Conservation (phyloP, 2,888 invertebrate species). For the Acanthosepion lycidas region DNA sequence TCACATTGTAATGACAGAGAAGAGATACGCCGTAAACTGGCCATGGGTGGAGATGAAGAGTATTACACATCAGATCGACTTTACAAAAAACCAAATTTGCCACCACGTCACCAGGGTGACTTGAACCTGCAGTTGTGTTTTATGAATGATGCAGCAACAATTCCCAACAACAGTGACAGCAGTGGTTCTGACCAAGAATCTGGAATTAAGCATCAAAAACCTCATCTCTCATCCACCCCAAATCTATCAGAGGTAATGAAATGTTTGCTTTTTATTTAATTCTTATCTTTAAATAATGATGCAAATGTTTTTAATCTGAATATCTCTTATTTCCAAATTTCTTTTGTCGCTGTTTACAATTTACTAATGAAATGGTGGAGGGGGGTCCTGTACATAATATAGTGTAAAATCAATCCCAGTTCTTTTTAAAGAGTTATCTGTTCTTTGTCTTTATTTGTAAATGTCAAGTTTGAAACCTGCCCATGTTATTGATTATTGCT, state of each 20-base stretch:
- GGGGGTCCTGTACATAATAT: too few relatives aligned
- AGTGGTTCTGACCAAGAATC: slow-evolving; percentile 61
- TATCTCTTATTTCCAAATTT: too few relatives aligned
- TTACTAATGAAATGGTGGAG: too few relatives aligned
- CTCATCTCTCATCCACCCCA: not conserved
- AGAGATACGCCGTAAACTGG: slow-evolving; percentile 89
- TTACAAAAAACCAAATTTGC: slow-evolving; percentile 89
- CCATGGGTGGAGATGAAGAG: slow-evolving; percentile 75
- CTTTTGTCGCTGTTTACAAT: too few relatives aligned
- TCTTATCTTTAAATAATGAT: not conserved
- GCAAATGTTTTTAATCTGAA: too few relatives aligned
- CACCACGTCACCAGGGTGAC: slow-evolving; percentile 83
- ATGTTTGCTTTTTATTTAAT: not conserved
- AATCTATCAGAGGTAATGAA: slow-evolving; percentile 23
- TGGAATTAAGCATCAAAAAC: slow-evolving; percentile 76
- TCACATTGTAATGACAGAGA: slow-evolving; percentile 93
- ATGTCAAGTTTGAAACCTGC: too few relatives aligned
- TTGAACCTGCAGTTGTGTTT: slow-evolving; percentile 97
- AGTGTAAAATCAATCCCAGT: too few relatives aligned
- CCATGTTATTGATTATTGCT: too few relatives aligned
- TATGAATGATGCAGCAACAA: slow-evolving; percentile 83
- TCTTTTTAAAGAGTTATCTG: too few relatives aligned
- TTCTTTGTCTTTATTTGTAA: too few relatives aligned
- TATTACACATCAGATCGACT: slow-evolving; percentile 78
- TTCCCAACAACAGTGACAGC: slow-evolving; percentile 52